Conservation (phyloP, 2,888 invertebrate genomes). For the Drosophila picticornis region DNA sequence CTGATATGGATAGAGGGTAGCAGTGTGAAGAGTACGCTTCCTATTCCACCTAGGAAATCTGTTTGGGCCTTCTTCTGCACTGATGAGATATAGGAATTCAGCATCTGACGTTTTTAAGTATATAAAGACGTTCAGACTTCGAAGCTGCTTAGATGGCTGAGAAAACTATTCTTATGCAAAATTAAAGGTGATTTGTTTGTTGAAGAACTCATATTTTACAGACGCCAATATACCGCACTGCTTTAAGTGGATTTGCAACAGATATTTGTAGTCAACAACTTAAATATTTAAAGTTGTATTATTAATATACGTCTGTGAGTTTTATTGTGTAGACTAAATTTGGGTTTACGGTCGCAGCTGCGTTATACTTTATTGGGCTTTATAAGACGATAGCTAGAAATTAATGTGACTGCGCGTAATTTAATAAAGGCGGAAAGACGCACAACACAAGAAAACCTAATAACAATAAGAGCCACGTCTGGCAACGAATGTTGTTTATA, state of each 20-base stretch:
- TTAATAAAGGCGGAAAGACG: conserved; percentile 62
- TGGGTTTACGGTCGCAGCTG: conserved; percentile 45
- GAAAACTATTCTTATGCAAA: background rate
- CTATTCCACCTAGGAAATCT: conserved; percentile 39
- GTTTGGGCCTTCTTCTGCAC: conserved; percentile 8
- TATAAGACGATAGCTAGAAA: conserved; percentile 48
- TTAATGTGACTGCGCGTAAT: conserved; percentile 68
- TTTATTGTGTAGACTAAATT: conserved; percentile 29
- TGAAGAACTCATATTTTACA: background rate
- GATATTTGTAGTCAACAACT: background rate
- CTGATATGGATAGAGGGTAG: conserved; percentile 18
- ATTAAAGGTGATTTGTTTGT: background rate
- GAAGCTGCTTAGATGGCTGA: background rate
- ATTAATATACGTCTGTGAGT: conserved; percentile 8
- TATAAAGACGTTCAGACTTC: conserved; percentile 8
- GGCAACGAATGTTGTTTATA: conserved; percentile 75
- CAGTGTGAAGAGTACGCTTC: background rate
- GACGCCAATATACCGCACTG: background rate
- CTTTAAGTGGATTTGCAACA: background rate
- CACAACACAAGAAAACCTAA: conserved; percentile 19
- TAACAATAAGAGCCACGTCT: conserved; percentile 30
- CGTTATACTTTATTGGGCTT: conserved; percentile 60
- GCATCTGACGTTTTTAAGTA: background rate
- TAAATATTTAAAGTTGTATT: conserved; percentile 16
- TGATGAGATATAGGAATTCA: conserved; percentile 7